Conservation (phyloP, 2,797 vertebrate genomes). For the Microtus californicus region DNA sequence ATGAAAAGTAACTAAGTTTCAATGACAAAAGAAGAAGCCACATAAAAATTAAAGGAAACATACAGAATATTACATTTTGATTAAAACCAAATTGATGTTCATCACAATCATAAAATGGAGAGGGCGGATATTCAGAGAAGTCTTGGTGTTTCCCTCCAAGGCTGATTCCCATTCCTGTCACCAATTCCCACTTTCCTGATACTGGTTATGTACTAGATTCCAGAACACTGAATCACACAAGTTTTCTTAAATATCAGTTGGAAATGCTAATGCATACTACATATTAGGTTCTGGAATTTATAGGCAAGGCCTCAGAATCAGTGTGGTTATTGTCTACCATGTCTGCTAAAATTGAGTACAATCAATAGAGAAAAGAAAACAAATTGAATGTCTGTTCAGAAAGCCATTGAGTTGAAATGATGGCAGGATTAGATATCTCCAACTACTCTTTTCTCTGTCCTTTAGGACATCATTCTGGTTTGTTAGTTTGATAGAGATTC, state of each 20-base stretch:
- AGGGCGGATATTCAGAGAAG: not conserved
- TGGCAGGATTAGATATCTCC: not conserved
- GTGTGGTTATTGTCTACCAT: not conserved
- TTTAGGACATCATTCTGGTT: not conserved
- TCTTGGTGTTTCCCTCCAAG: not conserved
- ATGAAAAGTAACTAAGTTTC: conserved; percentile 5
- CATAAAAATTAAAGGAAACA: not conserved
- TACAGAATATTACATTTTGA: not conserved
- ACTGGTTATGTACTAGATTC: not conserved
- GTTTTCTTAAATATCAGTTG: not conserved
- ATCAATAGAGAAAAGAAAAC: not conserved
- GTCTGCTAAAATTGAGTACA: not conserved
- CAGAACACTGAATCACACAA: not conserved
- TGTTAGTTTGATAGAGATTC: conserved; percentile 2
- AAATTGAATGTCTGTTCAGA: not conserved
- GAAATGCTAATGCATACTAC: not conserved
- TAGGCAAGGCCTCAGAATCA: not conserved
- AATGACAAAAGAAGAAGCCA: not conserved
- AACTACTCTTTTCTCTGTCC: not conserved
- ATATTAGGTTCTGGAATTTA: not conserved
- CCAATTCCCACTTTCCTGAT: not conserved
- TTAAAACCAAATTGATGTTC: not conserved
- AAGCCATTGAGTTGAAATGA: conserved; percentile 13
- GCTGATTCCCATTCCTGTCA: not conserved
- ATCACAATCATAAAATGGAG: not conserved